Evolutionary conservation across 1,140 invertebrate genomes (phyloP).

Genomic region (Zaprionus capensis): DNA sequence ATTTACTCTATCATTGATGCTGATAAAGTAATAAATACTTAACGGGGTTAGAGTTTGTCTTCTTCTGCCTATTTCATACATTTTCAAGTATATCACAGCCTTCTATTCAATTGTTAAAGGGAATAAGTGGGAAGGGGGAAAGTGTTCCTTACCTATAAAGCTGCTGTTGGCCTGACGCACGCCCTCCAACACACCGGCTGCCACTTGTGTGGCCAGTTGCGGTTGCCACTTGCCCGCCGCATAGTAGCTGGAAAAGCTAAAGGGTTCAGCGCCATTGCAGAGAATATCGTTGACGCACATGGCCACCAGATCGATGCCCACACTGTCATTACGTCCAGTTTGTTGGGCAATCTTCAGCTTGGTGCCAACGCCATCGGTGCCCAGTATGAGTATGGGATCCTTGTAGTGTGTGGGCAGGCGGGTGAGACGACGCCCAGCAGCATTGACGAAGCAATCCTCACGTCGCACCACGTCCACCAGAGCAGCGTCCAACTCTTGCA

Average conservation of each 20-base stretch:
- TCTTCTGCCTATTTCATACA: no score
- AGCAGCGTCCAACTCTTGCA: not conserved
- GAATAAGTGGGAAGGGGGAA: no score
- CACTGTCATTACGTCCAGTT: slow-evolving; percentile 90
- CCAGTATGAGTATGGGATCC: slow-evolving; percentile 95
- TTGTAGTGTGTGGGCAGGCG: slow-evolving; percentile 85
- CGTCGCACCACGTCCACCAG: slow-evolving; percentile 1
- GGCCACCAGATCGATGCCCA: slow-evolving; percentile 98
- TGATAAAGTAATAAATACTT: no score
- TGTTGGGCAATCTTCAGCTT: slow-evolving; percentile 97
- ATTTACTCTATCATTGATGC: no score
- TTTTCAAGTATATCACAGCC: no score
- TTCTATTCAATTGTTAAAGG: not conserved
- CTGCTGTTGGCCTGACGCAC: slow-evolving; percentile 93
- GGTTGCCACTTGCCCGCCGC: slow-evolving; percentile 93
- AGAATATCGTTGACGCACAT: slow-evolving; percentile 99
- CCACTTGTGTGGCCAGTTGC: slow-evolving; percentile 88
- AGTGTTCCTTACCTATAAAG: slow-evolving; percentile 93
- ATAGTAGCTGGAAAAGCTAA: slow-evolving; percentile 98
- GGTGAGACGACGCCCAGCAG: slow-evolving; percentile 57
- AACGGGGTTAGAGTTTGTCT: no score
- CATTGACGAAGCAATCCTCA: slow-evolving; percentile 56
- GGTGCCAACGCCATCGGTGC: slow-evolving; percentile 98
- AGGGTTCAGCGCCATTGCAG: slow-evolving; percentile 96
- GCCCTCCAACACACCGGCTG: slow-evolving; percentile 93